Conservation (phyloP, 2,797 vertebrate genomes). For the Rhynchotus rufescens region DNA sequence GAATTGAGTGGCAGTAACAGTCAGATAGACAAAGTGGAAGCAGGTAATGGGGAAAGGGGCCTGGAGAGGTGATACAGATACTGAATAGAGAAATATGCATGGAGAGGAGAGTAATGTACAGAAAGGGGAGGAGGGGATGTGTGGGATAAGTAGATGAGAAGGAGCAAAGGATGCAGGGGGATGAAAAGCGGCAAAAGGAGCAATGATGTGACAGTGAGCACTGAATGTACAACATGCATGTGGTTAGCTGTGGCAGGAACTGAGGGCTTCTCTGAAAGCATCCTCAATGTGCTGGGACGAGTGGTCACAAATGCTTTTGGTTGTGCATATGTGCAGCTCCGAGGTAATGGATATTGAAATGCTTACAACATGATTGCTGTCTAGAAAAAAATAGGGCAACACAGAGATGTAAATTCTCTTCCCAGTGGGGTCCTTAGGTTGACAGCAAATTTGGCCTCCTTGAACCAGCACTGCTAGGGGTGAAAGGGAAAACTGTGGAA, state of each 20-base stretch:
- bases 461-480: neutral
- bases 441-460: neutral
- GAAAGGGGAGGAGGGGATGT: neutral
- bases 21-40: neutral
- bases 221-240: neutral
- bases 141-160: neutral
- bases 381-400: neutral
- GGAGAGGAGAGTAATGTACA: neutral
- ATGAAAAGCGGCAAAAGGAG: neutral
- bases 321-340: neutral
- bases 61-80: neutral
- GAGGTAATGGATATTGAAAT: too few relatives aligned
- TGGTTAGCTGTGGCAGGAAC: neutral
- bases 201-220: neutral
- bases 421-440: neutral
- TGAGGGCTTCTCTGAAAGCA: neutral
- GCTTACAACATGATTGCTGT: fast-evolving
- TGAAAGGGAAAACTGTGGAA: neutral
- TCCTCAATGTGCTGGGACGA: neutral
- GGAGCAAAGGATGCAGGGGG: neutral
- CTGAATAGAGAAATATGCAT: neutral
- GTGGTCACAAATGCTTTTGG: neutral
- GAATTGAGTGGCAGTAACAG: constrained; percentile 30
- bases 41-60: neutral
- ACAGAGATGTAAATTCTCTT: neutral